Evolutionary conservation across 2,888 invertebrate species (phyloP).

Genomic region (Callinectes sapidus): DNA sequence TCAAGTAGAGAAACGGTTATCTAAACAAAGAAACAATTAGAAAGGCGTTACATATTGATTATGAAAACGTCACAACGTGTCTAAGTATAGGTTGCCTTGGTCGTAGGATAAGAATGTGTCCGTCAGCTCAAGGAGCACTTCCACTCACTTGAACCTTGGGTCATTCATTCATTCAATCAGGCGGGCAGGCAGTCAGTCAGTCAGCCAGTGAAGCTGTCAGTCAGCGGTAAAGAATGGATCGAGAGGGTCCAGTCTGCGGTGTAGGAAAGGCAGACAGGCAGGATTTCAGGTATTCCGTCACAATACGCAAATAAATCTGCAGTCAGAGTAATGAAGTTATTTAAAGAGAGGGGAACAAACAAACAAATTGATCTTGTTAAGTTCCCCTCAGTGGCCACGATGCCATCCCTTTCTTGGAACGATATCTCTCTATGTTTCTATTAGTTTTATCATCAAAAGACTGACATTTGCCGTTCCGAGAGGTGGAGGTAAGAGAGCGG

Average conservation of each 20-base stretch:
- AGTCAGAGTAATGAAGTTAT: conserved; percentile 20
- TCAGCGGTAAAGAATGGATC: conserved; percentile 13
- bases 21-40: background rate
- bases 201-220: conserved; percentile 18
- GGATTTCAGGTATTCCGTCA: conserved; percentile 27
- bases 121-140: background rate
- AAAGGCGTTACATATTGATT: background rate
- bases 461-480: background rate
- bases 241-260: background rate
- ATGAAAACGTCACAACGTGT: background rate
- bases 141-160: background rate
- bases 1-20: background rate
- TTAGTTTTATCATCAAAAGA: background rate
- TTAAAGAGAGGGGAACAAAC: conserved; percentile 18
- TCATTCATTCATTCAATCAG: conserved; percentile 7
- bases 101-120: background rate
- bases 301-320: conserved; percentile 17
- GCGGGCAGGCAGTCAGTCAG: background rate
- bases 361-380: conserved; percentile 35
- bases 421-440: background rate
- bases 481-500: background rate
- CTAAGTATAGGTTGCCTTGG: background rate
- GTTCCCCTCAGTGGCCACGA: background rate
- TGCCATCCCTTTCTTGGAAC: background rate
- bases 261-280: background rate